Base-by-base conservation (phyloP, 2,797 vertebrate genomes). In the Dallia pectoralis region DNA sequence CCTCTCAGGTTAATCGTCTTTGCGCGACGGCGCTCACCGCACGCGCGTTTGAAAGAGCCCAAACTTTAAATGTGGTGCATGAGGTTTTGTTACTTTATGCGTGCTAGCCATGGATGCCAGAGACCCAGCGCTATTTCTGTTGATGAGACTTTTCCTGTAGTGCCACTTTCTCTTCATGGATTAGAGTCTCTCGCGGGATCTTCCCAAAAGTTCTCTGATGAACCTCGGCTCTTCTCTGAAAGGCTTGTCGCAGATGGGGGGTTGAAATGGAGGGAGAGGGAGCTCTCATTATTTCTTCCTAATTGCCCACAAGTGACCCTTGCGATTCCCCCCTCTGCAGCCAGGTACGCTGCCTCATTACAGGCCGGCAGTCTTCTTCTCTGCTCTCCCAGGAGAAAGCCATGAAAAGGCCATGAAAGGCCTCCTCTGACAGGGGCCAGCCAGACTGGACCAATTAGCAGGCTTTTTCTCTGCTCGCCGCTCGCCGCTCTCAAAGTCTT, bases 261-360 rank as follows among this genome's bases (percentile, higher is more conserved):
- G 70, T 67, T 59, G 70, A 30, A 64, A 19, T 2, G 49, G 51
- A 36, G 66, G 16, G 5, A 67, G 84, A 84, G 86, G 89, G 87
- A 90, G 86, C 86, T 86, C 91, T 93, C 92, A 92, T 93, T 92
- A 93, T 93, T 91, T 91, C 87, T 87, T 85, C 85, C 88, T 93
- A 93, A 93, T 93, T 93, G 91, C 89, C 91, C 91, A 92, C 88
- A 86, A 91, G 91, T 91, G 89, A 92, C 90, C 91, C 90, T 88
- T 88, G 88, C 83, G 86, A 89, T 88, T 87, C 86, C 77, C 83
- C 84, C 84, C 84, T 82, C 86, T 83, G 83, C 87, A 90, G 78
- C 87, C 90, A 90, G 89, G 89, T 90, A 87, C 84, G 77, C 82
- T 75, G 88, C 85, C 91, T 92, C 92, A 91, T 93, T 92, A 92